A percentile compares a stretch with the other conserved stretches of the same genome.
Conservation (phyloP, 2,888 invertebrate species). For the Hemaris fuciformis region DNA sequence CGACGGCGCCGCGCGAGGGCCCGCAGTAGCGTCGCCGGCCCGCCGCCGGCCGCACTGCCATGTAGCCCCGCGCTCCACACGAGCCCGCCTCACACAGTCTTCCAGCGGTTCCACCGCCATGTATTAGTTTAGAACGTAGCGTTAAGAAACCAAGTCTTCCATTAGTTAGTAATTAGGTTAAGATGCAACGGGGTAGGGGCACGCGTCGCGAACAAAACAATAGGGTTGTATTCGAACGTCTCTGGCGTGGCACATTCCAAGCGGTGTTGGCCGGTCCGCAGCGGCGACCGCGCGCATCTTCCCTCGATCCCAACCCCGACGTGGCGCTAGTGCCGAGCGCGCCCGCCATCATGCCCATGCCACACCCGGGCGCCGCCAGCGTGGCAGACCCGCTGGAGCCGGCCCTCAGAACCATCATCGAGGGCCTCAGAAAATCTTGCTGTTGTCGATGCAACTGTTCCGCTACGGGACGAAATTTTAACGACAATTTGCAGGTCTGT, state of each 20-base stretch:
- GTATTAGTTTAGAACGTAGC: slow-evolving; percentile 39
- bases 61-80: slow-evolving; percentile 59
- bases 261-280: slow-evolving; percentile 67
- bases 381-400: slow-evolving; percentile 74
- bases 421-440: slow-evolving; percentile 63
- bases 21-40: slow-evolving; percentile 75
- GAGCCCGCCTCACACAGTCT: slow-evolving; percentile 56
- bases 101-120: slow-evolving; percentile 66
- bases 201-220: slow-evolving; percentile 78
- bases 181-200: slow-evolving; percentile 75
- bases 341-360: slow-evolving; percentile 32
- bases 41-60: slow-evolving; percentile 71
- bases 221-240: slow-evolving; percentile 85
- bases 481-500: slow-evolving; percentile 80
- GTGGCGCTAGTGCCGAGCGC: slow-evolving; percentile 35
- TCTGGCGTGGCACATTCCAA: slow-evolving; percentile 86
- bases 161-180: slow-evolving; percentile 67
- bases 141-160: slow-evolving; percentile 80
- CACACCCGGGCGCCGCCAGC: slow-evolving; percentile 42
- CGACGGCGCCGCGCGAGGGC: slow-evolving; percentile 39
- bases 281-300: slow-evolving; percentile 65
- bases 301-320: slow-evolving; percentile 56
- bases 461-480: slow-evolving; percentile 52
- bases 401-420: slow-evolving; percentile 64
- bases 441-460: slow-evolving; percentile 75